Percentiles rank a stretch among this genome's conserved stretches.
phyloP scores from a whole-genome alignment of 1,140 invertebrate genomes.

The Bemisia tabaci region DNA sequence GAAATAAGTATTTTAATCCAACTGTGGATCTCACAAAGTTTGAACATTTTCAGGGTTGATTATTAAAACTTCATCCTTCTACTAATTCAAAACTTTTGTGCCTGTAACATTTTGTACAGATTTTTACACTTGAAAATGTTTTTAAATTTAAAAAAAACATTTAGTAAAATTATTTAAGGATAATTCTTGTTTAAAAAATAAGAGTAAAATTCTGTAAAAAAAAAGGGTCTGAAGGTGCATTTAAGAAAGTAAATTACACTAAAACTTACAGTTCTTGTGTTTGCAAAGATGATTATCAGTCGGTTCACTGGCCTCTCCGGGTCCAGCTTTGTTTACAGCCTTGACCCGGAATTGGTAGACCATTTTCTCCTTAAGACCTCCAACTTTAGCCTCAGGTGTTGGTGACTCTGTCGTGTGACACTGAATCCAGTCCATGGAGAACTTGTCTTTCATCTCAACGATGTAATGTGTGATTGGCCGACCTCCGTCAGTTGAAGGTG shows the following conservation, averaged over 20 bases:
- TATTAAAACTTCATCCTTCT: no score
- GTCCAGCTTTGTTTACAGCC: slow-evolving; percentile 84
- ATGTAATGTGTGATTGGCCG: slow-evolving; percentile 89
- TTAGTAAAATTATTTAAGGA: no score
- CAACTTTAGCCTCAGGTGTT: slow-evolving; percentile 64
- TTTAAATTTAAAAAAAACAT: no score
- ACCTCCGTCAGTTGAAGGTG: slow-evolving; percentile 81
- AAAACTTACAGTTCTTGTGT: slow-evolving; percentile 73
- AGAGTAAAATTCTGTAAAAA: no score
- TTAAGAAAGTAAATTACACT: not conserved
- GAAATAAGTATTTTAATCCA: no score
- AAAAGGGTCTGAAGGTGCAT: no score
- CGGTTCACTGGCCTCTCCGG: slow-evolving; percentile 73
- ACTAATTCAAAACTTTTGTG: no score
- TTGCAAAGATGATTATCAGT: slow-evolving; percentile 87
- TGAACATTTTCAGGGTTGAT: no score
- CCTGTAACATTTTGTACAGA: no score
- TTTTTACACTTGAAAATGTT: no score
- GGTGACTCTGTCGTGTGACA: slow-evolving; percentile 63
- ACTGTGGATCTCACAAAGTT: no score
- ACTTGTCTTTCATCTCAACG: slow-evolving; percentile 94
- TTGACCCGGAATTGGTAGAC: slow-evolving; percentile 84
- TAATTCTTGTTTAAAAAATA: no score
- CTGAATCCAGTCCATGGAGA: slow-evolving; percentile 75
- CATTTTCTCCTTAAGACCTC: slow-evolving; percentile 83